phyloP scores from a whole-genome alignment of 2,888 invertebrate genomes.

The Balanococcus diminutus region DNA sequence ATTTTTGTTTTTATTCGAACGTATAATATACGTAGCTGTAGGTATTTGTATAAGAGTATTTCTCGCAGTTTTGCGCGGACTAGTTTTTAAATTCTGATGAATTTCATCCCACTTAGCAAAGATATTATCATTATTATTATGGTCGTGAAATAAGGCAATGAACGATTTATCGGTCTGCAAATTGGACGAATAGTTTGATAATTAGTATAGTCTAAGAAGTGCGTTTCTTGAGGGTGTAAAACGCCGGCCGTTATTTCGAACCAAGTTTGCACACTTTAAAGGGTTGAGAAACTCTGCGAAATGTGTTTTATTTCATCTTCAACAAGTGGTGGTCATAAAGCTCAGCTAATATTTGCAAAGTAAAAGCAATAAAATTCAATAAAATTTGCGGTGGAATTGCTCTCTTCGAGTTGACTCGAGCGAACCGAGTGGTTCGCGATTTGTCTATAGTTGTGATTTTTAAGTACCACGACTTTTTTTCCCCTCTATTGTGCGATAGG shows the following conservation, averaged over 20 bases:
- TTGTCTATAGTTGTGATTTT: not conserved
- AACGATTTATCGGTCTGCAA: not conserved
- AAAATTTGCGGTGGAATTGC: not conserved
- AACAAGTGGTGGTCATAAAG: conserved; percentile 37
- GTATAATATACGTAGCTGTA: not conserved
- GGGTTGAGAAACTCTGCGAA: not conserved
- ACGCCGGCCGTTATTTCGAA: not conserved
- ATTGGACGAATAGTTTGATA: not conserved
- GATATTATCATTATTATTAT: too few species aligned
- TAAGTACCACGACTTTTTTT: not conserved
- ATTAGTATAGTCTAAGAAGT: not conserved
- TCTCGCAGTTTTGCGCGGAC: not conserved
- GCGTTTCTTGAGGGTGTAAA: conserved; percentile 1
- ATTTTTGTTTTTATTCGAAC: conserved; percentile 28
- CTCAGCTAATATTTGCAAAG: not conserved
- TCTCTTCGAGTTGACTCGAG: not conserved
- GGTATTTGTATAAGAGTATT: not conserved
- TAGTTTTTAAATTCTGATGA: too few species aligned
- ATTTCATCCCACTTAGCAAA: too few species aligned
- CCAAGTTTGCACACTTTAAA: not conserved
- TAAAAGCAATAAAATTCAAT: conserved; percentile 23
- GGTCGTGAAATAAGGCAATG: not conserved
- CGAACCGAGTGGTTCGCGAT: too few species aligned
- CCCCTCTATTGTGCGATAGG: too few species aligned
- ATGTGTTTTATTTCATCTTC: not conserved